Percentiles rank a stretch among this genome's conserved stretches.
These are phyloP conservation scores for Lepidostoma basale DNA, from an alignment of 1,140 invertebrate species.

Conservation along the genomic window DNA sequence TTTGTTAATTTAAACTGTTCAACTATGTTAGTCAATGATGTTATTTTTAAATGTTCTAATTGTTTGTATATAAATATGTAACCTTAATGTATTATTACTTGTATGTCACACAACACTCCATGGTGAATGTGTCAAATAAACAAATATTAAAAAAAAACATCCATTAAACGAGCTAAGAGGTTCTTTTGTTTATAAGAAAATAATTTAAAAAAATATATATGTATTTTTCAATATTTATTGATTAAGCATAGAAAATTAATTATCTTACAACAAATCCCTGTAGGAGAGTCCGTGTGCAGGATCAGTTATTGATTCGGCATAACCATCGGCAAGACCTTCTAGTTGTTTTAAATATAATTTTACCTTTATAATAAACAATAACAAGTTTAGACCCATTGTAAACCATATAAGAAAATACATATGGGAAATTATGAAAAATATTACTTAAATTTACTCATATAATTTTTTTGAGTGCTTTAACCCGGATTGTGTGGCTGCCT, in stretches of 20 bases:
- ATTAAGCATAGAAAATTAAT: background rate
- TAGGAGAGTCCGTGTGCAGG: conserved; percentile 50
- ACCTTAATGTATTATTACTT: background rate
- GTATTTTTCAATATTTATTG: no score
- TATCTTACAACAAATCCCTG: conserved; percentile 33
- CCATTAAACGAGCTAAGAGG: no score
- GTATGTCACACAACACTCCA: background rate
- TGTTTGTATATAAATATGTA: no score
- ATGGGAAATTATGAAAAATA: background rate
- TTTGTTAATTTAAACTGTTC: background rate
- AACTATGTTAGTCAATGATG: no score
- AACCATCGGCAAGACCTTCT: conserved; percentile 53
- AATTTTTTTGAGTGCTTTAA: background rate
- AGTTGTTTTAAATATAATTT: conserved; percentile 54
- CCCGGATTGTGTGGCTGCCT: background rate
- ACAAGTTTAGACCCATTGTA: background rate
- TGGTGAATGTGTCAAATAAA: background rate
- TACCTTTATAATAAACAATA: conserved; percentile 14
- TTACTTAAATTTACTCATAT: background rate
- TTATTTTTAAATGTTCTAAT: no score
- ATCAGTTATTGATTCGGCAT: conserved; percentile 51
- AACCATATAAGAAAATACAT: background rate
- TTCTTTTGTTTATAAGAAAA: no score
- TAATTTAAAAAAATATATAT: no score
- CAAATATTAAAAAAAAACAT: background rate